phyloP scores from a whole-genome alignment of 1,140 invertebrate genomes.

The Penaeus indicus region DNA sequence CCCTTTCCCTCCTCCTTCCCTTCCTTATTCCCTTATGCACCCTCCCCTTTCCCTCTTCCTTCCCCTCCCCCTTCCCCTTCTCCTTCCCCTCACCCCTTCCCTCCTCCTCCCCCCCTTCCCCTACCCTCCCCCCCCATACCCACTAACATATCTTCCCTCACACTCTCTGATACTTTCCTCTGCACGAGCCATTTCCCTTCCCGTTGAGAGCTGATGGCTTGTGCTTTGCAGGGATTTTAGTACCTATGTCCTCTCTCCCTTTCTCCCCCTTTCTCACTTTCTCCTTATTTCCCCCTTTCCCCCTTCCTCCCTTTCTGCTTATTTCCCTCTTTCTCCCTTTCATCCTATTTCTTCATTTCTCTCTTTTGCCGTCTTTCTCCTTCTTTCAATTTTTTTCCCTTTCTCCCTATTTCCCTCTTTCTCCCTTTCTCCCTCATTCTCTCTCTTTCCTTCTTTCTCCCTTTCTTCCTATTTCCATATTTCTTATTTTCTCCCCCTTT shows the following conservation, averaged over 20 bases:
- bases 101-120: background rate
- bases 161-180: background rate
- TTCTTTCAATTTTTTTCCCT: too few species aligned
- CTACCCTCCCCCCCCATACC: background rate
- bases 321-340: too few species aligned
- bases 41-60: background rate
- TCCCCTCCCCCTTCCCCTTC: background rate
- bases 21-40: background rate
- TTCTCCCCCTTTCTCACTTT: too few species aligned
- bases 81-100: background rate
- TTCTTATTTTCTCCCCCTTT: background rate
- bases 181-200: background rate
- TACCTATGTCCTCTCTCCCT: too few species aligned
- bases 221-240: too few species aligned
- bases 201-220: background rate
- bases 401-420: background rate
- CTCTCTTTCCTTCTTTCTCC: slow-evolving; percentile 10
- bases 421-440: background rate
- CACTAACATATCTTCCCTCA: background rate
- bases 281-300: too few species aligned
- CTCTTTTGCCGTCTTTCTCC: too few species aligned
- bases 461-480: background rate
- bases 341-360: too few species aligned
- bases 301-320: too few species aligned
- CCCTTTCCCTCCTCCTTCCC: background rate